These are phyloP conservation scores for Procapra przewalskii DNA, from an alignment of 2,113 vertebrate genomes.

Conservation along the genomic window DNA sequence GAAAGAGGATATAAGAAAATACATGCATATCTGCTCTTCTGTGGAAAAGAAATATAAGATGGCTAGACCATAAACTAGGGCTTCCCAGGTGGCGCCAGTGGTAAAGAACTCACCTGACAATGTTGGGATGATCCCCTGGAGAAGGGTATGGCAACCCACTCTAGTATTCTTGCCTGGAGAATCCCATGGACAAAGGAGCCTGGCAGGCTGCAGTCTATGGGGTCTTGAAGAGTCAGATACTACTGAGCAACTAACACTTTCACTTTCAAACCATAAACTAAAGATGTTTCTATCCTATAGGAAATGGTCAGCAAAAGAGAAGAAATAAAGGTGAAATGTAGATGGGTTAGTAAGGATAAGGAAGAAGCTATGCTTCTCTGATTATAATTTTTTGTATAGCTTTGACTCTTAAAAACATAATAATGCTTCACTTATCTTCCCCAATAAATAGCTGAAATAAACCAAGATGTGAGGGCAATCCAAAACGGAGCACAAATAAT, in stretches of 20 bases:
- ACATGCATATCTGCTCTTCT: neutral
- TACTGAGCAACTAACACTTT: neutral
- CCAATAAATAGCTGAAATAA: slow-evolving; percentile 8
- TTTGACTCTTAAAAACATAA: neutral
- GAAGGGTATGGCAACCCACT: too few species aligned
- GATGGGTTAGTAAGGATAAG: neutral
- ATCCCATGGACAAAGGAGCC: neutral
- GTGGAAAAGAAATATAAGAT: neutral
- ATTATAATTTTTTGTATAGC: neutral
- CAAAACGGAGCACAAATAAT: neutral
- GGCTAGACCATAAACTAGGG: neutral
- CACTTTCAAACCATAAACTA: neutral
- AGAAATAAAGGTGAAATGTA: neutral
- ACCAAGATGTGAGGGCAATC: neutral
- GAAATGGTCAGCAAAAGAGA: neutral
- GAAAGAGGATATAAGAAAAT: neutral
- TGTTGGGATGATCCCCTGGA: too few species aligned
- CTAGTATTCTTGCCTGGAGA: neutral
- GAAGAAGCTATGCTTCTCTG: neutral
- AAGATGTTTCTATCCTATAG: neutral
- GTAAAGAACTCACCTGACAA: neutral
- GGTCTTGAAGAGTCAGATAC: neutral
- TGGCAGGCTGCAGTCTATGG: neutral
- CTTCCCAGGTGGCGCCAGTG: neutral
- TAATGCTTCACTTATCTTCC: neutral